These are phyloP conservation scores for Perdix hodgsoniae DNA, from an alignment of 2,797 vertebrate species.

Conservation along the genomic window DNA sequence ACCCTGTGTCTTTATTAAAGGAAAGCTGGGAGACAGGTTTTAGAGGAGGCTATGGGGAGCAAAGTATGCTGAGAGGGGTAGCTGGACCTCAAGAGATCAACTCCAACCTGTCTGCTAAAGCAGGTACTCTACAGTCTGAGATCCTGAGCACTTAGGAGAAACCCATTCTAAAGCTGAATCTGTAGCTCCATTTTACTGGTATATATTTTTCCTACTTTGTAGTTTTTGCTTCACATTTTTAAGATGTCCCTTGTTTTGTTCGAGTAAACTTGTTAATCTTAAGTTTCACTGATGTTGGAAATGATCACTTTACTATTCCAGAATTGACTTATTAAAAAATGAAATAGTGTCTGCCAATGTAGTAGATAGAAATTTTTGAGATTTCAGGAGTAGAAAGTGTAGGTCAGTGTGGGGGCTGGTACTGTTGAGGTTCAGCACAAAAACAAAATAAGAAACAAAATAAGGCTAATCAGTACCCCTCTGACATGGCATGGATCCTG, in stretches of 20 bases:
- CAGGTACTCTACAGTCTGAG: neutral
- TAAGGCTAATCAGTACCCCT: neutral
- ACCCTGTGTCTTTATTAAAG: neutral
- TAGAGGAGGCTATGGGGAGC: fast-evolving
- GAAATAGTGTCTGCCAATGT: neutral
- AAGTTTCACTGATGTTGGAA: neutral
- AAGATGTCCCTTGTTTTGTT: neutral
- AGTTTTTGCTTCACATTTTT: neutral
- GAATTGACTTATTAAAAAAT: neutral
- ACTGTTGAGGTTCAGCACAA: neutral
- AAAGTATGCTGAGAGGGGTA: neutral
- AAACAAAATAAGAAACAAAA: neutral
- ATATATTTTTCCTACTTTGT: neutral
- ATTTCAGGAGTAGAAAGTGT: neutral
- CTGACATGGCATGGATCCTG: neutral
- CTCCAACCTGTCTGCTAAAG: too few species aligned
- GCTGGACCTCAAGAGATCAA: neutral
- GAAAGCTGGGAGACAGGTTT: neutral
- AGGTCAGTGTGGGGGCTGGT: neutral
- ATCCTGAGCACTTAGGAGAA: neutral
- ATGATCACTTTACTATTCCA: neutral
- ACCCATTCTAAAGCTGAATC: neutral
- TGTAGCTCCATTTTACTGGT: neutral
- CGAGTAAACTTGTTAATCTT: neutral
- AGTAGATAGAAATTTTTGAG: neutral